phyloP scores from a whole-genome alignment of 35 echinoderm and acorn worm species.

The Amphiura filiformis region DNA sequence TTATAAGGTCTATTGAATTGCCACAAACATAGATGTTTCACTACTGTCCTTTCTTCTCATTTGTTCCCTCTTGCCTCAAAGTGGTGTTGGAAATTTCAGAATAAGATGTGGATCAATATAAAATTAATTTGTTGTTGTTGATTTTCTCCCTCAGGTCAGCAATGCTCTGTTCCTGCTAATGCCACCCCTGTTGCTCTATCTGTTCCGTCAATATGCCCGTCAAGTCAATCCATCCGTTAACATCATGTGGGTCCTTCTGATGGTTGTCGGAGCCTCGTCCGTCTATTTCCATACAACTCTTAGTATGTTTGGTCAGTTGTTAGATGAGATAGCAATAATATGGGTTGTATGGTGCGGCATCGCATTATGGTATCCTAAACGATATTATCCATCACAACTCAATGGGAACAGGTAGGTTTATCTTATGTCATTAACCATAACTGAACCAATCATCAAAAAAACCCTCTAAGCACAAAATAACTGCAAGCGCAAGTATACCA shows the following conservation, averaged over 20 bases:
- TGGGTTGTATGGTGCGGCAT: slow-evolving; percentile 93
- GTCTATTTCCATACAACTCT: slow-evolving; percentile 96
- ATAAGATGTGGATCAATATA: too few relatives aligned
- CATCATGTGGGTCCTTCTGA: slow-evolving; percentile 89
- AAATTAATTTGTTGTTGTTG: too few relatives aligned
- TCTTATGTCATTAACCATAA: too few relatives aligned
- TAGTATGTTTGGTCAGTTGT: slow-evolving; percentile 88
- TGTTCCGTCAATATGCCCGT: slow-evolving; percentile 68
- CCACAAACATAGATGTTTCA: too few relatives aligned
- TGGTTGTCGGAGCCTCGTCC: slow-evolving; percentile 79
- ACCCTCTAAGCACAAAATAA: too few relatives aligned
- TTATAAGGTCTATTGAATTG: too few relatives aligned
- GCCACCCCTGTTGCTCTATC: slow-evolving; percentile 72
- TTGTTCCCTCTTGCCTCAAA: too few relatives aligned
- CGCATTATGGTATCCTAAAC: slow-evolving; percentile 80
- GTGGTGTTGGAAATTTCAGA: too few relatives aligned
- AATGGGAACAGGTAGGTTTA: slow-evolving; percentile 84
- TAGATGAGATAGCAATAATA: slow-evolving; percentile 88
- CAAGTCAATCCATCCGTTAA: slow-evolving; percentile 83
- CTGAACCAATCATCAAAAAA: too few relatives aligned
- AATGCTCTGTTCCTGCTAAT: slow-evolving; percentile 89
- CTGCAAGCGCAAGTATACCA: too few relatives aligned
- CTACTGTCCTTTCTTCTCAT: too few relatives aligned
- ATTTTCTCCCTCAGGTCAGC: slow-evolving; percentile 83
- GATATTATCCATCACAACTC: slow-evolving; percentile 75